Base-by-base conservation (phyloP, 2,888 invertebrate species). In the Melipona beecheii region DNA sequence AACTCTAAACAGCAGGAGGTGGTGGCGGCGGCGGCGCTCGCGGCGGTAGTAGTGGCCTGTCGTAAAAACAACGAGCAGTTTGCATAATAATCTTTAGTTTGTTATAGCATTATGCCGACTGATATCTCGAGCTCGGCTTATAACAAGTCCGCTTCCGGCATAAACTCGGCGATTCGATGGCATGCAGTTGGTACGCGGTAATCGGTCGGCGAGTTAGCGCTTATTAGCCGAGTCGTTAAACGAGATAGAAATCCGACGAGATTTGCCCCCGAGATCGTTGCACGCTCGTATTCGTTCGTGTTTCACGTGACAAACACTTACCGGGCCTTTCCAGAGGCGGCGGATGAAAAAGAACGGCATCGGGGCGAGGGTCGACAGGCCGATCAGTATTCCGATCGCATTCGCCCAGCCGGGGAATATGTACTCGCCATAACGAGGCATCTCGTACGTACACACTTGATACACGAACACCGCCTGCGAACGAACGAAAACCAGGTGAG, bases 381-480 rank as follows among this genome's bases (percentile, higher is more conserved):
- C 97, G 76, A 98, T 96, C 69, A 96, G 91, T 96, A 97, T 97
- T 9, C 98, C 98, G 50, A 97, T 92, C 0, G 95, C 93, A 86
- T 97, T 96, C 21, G 97, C 97, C 95, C 97, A 97, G 19, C 92
- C 85, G 0, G 97, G 97, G 93, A 97, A 98, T 17, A 93, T 92
- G 90, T 97, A 97, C 75, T 95, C 95, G 65, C 96, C 96, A 91
- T 97, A 97, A 9, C 94, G 91, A 0, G 97, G 96, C 0, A 96
- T 93, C 27, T 95, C 93, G 95, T 97, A 97, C 86, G 96, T 96
- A 9, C 95, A 93, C 95, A 97, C 96, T 75, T 97, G 97, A 93
- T 98, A 98, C 13, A 96, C 94, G 84, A 98, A 95, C 72, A 98
- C 96, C 52, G 95, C 96, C 97, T 98, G 94, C 36, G 75, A 77